phyloP scores from a whole-genome alignment of 2,888 invertebrate genomes.

The Endomychus coccineus region DNA sequence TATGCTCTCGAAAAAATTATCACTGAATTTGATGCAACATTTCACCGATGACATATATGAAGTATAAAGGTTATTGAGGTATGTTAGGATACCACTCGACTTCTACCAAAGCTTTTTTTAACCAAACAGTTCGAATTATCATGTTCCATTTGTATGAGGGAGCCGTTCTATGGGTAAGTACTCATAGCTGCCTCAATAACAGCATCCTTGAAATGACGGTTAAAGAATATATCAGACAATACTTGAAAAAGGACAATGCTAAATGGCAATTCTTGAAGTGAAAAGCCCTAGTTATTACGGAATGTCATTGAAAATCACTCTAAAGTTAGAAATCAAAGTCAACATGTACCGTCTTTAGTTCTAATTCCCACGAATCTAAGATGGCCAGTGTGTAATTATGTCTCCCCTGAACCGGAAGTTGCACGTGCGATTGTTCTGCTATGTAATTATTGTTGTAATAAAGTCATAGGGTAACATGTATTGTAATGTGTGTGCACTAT shows the following conservation, averaged over 20 bases:
- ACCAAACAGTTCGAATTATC: too few relatives aligned
- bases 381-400: conserved; percentile 33
- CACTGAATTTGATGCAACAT: too few relatives aligned
- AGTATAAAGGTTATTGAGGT: too few relatives aligned
- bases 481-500: too few relatives aligned
- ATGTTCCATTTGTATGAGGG: too few relatives aligned
- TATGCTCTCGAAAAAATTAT: too few relatives aligned
- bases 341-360: conserved; percentile 12
- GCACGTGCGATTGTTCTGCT: conserved; percentile 34
- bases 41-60: too few relatives aligned
- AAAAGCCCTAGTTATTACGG: conserved; percentile 7
- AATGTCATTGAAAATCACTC: conserved; percentile 9
- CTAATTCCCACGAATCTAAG: conserved; percentile 38
- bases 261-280: neutral
- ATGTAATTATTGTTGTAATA: conserved; percentile 30
- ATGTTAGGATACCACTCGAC: too few relatives aligned
- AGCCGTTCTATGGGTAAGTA: too few relatives aligned
- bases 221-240: conserved; percentile 15
- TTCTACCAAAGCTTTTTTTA: too few relatives aligned
- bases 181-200: too few relatives aligned
- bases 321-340: conserved; percentile 19
- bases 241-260: conserved; percentile 14
- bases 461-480: conserved; percentile 18
- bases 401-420: conserved; percentile 37
- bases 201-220: too few relatives aligned